A percentile compares a stretch with the other conserved stretches of the same genome.
Conservation (phyloP, 2,797 vertebrate species). For the Oreochromis mossambicus region DNA sequence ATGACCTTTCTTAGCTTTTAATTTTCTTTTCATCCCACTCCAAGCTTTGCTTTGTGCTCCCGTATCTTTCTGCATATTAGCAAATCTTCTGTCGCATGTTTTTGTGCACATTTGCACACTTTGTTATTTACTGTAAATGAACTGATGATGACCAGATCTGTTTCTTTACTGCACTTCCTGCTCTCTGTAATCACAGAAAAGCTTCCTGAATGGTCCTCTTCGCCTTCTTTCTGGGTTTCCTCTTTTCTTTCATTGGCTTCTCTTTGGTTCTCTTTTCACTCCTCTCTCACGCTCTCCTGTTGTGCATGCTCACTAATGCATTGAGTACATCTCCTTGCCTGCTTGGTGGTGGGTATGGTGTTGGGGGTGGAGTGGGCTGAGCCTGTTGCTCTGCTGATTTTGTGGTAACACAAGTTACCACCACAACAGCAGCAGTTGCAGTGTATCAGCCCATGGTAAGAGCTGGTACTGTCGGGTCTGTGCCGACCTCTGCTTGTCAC, state of each 20-base stretch:
- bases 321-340: conserved; percentile 48
- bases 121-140: neutral
- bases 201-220: neutral
- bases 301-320: conserved; percentile 69
- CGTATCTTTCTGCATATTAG: neutral
- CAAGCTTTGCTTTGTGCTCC: neutral
- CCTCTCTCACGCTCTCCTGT: neutral
- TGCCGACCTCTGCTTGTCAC: conserved; percentile 86
- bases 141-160: neutral
- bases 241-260: neutral
- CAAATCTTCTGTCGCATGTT: neutral
- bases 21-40: neutral
- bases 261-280: neutral
- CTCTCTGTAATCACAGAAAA: neutral
- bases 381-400: conserved; percentile 56
- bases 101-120: neutral
- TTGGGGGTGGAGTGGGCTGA: conserved; percentile 57
- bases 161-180: neutral
- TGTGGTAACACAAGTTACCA: conserved; percentile 57
- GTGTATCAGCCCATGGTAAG: conserved; percentile 74
- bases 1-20: neutral
- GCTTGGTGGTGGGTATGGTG: conserved; percentile 72
- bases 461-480: conserved; percentile 87
- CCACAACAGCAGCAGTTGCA: conserved; percentile 49
- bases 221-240: neutral